Evolutionary conservation across 2,888 invertebrate genomes (phyloP).

Genomic region (Athalia circularis): DNA sequence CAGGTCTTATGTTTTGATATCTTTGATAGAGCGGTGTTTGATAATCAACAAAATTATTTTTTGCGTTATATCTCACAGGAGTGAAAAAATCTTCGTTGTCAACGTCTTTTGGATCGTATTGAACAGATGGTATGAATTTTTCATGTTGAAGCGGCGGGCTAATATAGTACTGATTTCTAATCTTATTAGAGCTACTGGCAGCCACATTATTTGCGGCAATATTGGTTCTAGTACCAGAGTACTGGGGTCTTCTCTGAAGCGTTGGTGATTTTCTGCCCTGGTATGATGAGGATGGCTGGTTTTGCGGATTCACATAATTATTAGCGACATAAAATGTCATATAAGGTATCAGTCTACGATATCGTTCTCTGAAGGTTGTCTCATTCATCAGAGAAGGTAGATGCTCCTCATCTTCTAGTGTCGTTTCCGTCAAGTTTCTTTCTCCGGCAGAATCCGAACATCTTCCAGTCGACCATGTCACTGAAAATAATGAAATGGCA

Average conservation of each 20-base stretch:
- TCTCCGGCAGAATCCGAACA: conserved; percentile 46
- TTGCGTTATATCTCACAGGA: conserved; percentile 63
- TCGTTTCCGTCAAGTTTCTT: conserved; percentile 54
- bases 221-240: conserved; percentile 29
- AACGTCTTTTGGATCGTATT: conserved; percentile 67
- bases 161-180: conserved; percentile 15
- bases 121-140: conserved; percentile 70
- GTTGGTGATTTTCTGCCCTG: conserved; percentile 33
- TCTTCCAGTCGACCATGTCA: conserved; percentile 50
- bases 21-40: background rate
- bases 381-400: conserved; percentile 64
- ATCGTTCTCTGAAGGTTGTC: conserved; percentile 79
- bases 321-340: conserved; percentile 87
- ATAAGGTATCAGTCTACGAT: conserved; percentile 87
- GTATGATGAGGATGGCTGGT: conserved; percentile 63
- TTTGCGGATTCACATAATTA: conserved; percentile 76
- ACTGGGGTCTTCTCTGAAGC: conserved; percentile 3
- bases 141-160: conserved; percentile 51
- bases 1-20: background rate
- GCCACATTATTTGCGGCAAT: conserved; percentile 9
- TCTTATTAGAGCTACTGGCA: background rate
- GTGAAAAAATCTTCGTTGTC: conserved; percentile 67
- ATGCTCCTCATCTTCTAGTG: conserved; percentile 52
- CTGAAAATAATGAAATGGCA: conserved; percentile 56
- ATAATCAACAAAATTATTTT: conserved; percentile 59